Evolutionary conservation across 1,140 invertebrate genomes (phyloP), one percentile per base, ranked within the genome.

Genomic region (Watersipora subatra): DNA sequence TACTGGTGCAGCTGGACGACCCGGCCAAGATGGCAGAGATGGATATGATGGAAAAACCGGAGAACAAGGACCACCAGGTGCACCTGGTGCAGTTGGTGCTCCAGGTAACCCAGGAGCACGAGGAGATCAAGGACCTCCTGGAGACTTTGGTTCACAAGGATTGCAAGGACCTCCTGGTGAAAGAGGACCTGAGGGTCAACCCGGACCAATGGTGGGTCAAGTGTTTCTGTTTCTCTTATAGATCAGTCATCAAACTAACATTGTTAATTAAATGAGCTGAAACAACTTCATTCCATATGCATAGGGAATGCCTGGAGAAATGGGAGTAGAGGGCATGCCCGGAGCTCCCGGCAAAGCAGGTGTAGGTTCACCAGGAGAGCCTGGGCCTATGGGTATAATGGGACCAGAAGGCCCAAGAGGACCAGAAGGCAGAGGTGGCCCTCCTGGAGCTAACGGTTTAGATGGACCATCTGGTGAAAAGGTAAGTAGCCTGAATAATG

Each of bases 391-490:
- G 3, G 66, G 66, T 19, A 19, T 20, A 7, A 56, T 56, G 7
- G 65, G 65, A 22, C 28, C 26, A 2, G 27, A 30, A 20, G 65
- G 65, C 20, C 7, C 26, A 30, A 2, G 24, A 34, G 58, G 58
- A 22, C 20, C 58, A 12, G 58, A 7, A 7, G 58, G 58, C 7
- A 59, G 26, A 59, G 58, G 7, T 59, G 58, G 58, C 20, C 7
- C 20, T 59, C 58, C 58, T 12, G 58, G 58, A 12, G 7, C 20
- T 17, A 27, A 22, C 20, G 58, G 58, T 12, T 27, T 27, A 12
- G 58, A 22, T 59, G 65, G 65, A 34, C 20, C 29, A 17, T 17
- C 65, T 46, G 65, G 65, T 22, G 63, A 22, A 12, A 56, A 26
- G 28, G 65, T 28, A 15, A 2, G 7, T 65, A 7, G 3, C 19